Evolutionary conservation across 2,888 invertebrate genomes (phyloP).

Genomic region (Synanthedon formicaeformis): DNA sequence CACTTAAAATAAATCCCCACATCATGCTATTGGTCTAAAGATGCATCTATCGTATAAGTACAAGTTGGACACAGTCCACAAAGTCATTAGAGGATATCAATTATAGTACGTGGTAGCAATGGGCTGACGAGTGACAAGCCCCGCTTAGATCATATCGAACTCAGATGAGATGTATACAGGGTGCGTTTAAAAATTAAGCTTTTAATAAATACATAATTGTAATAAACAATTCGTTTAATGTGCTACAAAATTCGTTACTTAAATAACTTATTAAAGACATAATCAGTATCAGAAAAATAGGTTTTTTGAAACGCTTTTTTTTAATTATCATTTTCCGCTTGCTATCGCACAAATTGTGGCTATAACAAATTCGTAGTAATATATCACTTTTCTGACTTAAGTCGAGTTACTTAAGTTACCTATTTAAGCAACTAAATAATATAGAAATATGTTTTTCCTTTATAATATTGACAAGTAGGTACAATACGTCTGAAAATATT

Average conservation of each 20-base stretch:
- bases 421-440: too few species aligned
- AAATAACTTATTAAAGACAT: conserved; percentile 8
- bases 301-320: too few species aligned
- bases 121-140: conserved; percentile 43
- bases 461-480: too few species aligned
- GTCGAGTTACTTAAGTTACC: too few species aligned
- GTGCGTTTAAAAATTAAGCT: neutral
- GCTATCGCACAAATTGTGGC: too few species aligned
- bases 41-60: neutral
- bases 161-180: conserved; percentile 12
- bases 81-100: conserved; percentile 5
- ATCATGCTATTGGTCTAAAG: neutral
- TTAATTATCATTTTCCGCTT: too few species aligned
- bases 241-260: neutral
- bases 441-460: too few species aligned
- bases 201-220: neutral
- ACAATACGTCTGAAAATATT: too few species aligned
- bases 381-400: too few species aligned
- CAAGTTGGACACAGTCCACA: neutral
- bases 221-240: neutral
- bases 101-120: conserved; percentile 20
- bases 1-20: conserved; percentile 1
- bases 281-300: conserved; percentile 13
- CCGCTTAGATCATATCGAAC: conserved; percentile 48
- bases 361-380: too few species aligned